phyloP scores from a whole-genome alignment of 1,140 invertebrate genomes.

The Bombus fervidus region DNA sequence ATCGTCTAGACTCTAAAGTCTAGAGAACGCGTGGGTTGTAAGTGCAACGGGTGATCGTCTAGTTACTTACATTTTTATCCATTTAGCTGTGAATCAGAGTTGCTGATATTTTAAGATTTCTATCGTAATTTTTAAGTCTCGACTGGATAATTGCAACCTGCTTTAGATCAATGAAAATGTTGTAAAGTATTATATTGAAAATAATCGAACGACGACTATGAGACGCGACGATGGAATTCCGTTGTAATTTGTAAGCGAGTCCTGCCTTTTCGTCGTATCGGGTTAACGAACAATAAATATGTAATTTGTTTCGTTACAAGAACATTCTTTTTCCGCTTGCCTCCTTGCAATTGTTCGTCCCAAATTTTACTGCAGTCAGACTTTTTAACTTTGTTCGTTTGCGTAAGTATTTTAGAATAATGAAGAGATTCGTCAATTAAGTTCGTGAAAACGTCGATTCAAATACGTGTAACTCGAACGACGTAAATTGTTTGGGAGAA shows the following conservation, averaged over 20 bases:
- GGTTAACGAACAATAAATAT: too few relatives aligned
- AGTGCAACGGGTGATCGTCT: constrained; percentile 62
- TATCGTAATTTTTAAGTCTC: neutral
- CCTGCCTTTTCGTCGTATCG: too few relatives aligned
- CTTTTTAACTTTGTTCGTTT: too few relatives aligned
- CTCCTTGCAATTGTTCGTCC: too few relatives aligned
- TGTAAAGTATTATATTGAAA: too few relatives aligned
- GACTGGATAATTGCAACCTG: neutral
- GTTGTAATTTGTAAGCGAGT: too few relatives aligned
- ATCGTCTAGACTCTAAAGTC: constrained; percentile 23
- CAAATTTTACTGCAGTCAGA: neutral
- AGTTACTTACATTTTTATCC: neutral
- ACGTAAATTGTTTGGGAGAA: neutral
- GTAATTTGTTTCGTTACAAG: too few relatives aligned
- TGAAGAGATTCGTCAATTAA: neutral
- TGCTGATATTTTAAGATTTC: neutral
- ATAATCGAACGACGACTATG: too few relatives aligned
- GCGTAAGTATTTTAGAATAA: too few relatives aligned
- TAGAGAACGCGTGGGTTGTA: constrained; percentile 66
- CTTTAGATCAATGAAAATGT: neutral
- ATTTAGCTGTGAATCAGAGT: neutral
- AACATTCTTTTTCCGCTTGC: too few relatives aligned
- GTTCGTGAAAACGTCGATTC: neutral
- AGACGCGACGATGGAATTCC: too few relatives aligned
- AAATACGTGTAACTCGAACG: neutral